A percentile compares a stretch with the other conserved stretches of the same genome.
Evolutionary conservation across 2,797 vertebrate genomes (phyloP).

Genomic region (Vipera ursinii): DNA sequence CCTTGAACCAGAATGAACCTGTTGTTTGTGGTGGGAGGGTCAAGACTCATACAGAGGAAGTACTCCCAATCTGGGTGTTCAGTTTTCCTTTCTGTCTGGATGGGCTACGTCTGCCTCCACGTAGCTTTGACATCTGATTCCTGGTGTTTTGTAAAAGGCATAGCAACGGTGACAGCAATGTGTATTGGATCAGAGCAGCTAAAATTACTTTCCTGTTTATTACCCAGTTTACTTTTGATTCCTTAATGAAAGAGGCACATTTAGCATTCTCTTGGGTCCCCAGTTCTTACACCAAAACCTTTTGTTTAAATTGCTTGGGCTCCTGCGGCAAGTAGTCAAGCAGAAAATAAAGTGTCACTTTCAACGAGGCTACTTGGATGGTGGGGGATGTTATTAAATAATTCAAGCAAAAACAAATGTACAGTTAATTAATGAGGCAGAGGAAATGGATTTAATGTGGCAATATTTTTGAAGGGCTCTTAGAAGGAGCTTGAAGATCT

Average conservation of each 20-base stretch:
- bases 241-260: conserved; percentile 53
- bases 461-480: conserved; percentile 44
- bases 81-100: conserved; percentile 28
- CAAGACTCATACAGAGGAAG: conserved; percentile 21
- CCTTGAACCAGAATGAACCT: conserved; percentile 9
- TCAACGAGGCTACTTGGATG: conserved; percentile 55
- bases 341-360: conserved; percentile 50
- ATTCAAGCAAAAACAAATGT: conserved; percentile 52
- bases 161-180: neutral
- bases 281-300: conserved; percentile 39
- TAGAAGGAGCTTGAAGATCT: conserved; percentile 24
- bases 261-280: conserved; percentile 52
- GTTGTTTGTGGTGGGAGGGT: conserved; percentile 31
- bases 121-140: neutral
- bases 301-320: conserved; percentile 52
- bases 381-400: conserved; percentile 53
- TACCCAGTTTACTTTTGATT: conserved; percentile 56
- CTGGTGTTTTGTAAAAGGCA: conserved; percentile 1
- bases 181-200: neutral
- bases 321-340: conserved; percentile 24
- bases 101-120: accelerated
- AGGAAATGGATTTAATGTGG: conserved; percentile 20
- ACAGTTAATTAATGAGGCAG: conserved; percentile 52
- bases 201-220: conserved; percentile 58
- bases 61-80: conserved; percentile 25